phyloP scores from a whole-genome alignment of 1,140 invertebrate species.

The Pissodes strobi region DNA sequence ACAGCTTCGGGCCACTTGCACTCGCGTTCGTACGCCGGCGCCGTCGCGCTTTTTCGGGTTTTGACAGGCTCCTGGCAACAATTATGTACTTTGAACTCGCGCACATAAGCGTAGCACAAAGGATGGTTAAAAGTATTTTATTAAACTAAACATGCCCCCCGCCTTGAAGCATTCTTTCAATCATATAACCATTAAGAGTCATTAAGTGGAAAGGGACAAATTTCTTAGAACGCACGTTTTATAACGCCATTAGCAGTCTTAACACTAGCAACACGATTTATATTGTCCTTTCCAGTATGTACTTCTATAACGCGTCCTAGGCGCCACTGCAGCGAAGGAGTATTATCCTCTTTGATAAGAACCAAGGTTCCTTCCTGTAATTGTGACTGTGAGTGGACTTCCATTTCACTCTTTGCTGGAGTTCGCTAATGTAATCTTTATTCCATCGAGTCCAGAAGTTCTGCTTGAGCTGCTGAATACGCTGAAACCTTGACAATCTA shows the following conservation, averaged over 20 bases:
- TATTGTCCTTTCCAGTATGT: slow-evolving; percentile 48
- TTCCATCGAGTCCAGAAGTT: slow-evolving; percentile 44
- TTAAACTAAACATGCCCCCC: slow-evolving; percentile 15
- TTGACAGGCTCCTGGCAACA: no score
- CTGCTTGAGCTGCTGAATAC: slow-evolving; percentile 41
- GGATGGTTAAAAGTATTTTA: no score
- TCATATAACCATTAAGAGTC: neutral
- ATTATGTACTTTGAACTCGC: no score
- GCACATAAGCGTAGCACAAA: no score
- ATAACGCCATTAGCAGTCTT: slow-evolving; percentile 40
- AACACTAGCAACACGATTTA: slow-evolving; percentile 49
- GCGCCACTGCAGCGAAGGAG: slow-evolving; percentile 40
- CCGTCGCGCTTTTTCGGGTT: no score
- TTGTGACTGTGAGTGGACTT: neutral
- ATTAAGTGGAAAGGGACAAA: slow-evolving; percentile 31
- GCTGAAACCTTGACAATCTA: slow-evolving; percentile 36
- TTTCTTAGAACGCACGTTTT: slow-evolving; percentile 16
- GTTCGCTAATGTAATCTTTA: slow-evolving; percentile 39
- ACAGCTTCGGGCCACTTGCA: no score
- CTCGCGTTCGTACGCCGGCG: no score
- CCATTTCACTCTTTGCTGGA: slow-evolving; percentile 42
- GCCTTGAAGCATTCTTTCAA: slow-evolving; percentile 12
- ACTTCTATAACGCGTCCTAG: slow-evolving; percentile 48
- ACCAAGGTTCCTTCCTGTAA: slow-evolving; percentile 34
- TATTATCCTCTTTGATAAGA: slow-evolving; percentile 36